Evolutionary conservation across 2,113 vertebrate species (phyloP).

Genomic region (Muntiacus muntjak): DNA sequence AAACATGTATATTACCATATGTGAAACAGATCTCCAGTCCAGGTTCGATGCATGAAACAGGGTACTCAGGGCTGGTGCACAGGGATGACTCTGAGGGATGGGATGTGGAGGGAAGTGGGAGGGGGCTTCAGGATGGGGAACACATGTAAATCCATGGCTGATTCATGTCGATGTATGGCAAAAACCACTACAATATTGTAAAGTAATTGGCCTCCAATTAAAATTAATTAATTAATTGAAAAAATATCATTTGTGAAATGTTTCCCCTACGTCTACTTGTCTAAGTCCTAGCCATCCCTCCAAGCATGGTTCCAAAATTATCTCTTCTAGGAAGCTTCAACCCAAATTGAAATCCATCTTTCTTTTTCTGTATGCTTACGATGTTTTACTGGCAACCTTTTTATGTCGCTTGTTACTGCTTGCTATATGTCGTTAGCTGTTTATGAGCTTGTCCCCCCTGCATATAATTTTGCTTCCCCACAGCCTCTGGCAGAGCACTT

Average conservation of each 20-base stretch:
- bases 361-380: background rate
- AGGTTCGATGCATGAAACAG: background rate
- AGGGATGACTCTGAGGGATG: background rate
- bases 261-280: background rate
- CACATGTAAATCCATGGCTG: background rate
- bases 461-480: background rate
- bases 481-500: background rate
- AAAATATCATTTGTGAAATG: background rate
- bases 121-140: background rate
- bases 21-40: background rate
- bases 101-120: background rate
- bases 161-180: background rate
- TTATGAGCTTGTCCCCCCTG: background rate
- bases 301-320: background rate
- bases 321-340: background rate
- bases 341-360: background rate
- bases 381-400: background rate
- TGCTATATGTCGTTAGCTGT: background rate
- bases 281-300: background rate
- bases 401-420: background rate
- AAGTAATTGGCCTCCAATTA: background rate
- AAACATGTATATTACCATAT: background rate
- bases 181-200: background rate
- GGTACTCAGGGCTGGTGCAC: background rate
- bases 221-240: background rate